These are phyloP conservation scores for Phodopus roborovskii DNA, from an alignment of 2,113 vertebrate species.

Conservation along the genomic window DNA sequence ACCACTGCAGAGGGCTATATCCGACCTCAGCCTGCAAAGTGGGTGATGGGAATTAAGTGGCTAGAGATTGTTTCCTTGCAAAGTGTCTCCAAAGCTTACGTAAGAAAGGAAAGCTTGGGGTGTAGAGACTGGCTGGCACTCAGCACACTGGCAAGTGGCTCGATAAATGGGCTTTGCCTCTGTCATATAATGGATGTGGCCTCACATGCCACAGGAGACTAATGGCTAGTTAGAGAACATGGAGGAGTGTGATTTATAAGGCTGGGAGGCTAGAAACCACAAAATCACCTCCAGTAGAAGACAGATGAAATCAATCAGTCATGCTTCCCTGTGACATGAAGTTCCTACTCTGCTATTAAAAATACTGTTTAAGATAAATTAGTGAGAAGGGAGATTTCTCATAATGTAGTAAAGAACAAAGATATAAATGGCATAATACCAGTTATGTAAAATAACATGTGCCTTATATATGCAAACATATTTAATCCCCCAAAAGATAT, in stretches of 20 bases:
- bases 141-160: background rate
- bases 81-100: background rate
- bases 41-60: background rate
- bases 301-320: background rate
- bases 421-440: background rate
- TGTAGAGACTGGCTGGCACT: background rate
- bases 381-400: background rate
- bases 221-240: background rate
- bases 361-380: background rate
- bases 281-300: background rate
- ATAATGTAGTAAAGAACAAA: background rate
- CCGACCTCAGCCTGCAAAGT: no score
- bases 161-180: background rate
- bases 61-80: background rate
- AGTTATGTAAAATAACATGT: background rate
- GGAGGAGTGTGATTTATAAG: background rate
- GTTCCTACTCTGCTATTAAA: background rate
- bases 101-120: background rate
- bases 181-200: background rate
- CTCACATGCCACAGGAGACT: background rate
- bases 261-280: conserved; percentile 18
- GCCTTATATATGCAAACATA: background rate
- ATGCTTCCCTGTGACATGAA: background rate
- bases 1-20: background rate
- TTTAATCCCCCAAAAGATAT: background rate